These are phyloP conservation scores for human (Homo sapiens) DNA, from an alignment of 2,113 vertebrate species.

Conservation along the genomic window GRCh38 chr5:150502001-150502500, in stretches of 20 bases:
- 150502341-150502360: background rate
- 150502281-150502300: background rate
- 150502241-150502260: background rate
- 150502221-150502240: background rate
- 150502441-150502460: background rate
- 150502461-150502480: background rate
- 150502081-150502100: background rate
- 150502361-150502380: background rate
- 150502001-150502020: background rate
- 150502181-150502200: background rate
- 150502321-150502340: conserved; percentile 22
- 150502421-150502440: background rate
- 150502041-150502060: background rate
- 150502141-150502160: background rate
- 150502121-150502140: background rate
- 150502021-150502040: too few species aligned
- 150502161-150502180: background rate
- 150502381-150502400: background rate
- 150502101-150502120: background rate
- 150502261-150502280: too few species aligned
- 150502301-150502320: background rate
- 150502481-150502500: background rate
- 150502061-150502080: background rate
- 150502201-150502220: background rate
- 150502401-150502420: background rate